Percentiles rank a stretch among this genome's conserved stretches.
Conservation (phyloP, 2,888 invertebrate genomes). For the Rhabditophanes sp. region DNA sequence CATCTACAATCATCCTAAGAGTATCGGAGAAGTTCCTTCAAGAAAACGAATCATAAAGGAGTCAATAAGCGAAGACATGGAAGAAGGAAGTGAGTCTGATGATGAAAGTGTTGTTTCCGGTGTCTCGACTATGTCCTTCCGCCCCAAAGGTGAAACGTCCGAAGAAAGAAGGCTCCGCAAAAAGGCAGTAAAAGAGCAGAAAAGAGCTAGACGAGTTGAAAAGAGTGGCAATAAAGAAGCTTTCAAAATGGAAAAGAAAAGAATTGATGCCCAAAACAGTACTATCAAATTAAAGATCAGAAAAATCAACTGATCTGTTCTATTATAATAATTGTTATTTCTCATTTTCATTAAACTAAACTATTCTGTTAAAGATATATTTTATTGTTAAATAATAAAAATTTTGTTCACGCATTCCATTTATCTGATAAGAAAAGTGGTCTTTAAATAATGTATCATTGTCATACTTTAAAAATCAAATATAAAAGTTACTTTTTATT, state of each 20-base stretch:
- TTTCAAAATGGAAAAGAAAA: constrained; percentile 16
- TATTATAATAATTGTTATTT: constrained; percentile 1
- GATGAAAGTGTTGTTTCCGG: constrained; percentile 7
- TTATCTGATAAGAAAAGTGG: too few species aligned
- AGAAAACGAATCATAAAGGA: constrained; percentile 4
- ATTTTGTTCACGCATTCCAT: too few species aligned
- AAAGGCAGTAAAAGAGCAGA: constrained; percentile 61
- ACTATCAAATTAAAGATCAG: constrained; percentile 12
- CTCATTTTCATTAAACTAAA: constrained; percentile 1
- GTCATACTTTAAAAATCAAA: too few species aligned
- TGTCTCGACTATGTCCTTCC: constrained; percentile 9
- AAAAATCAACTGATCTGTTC: constrained; percentile 1
- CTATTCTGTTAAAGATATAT: background rate
- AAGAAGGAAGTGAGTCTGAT: constrained; percentile 17
- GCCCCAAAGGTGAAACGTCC: constrained; percentile 62
- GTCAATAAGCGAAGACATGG: too few species aligned
- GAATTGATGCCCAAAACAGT: constrained; percentile 10
- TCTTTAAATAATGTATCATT: too few species aligned
- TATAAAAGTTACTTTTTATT: too few species aligned
- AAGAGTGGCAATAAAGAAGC: constrained; percentile 27
- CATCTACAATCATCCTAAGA: constrained; percentile 74
- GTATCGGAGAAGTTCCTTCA: constrained; percentile 54
- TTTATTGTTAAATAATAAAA: constrained; percentile 3
- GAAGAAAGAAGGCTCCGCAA: constrained; percentile 68
- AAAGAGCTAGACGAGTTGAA: constrained; percentile 46